These are phyloP conservation scores for Orestias chungarensis DNA, from an alignment of 2,797 vertebrate species.

Conservation along the genomic window DNA sequence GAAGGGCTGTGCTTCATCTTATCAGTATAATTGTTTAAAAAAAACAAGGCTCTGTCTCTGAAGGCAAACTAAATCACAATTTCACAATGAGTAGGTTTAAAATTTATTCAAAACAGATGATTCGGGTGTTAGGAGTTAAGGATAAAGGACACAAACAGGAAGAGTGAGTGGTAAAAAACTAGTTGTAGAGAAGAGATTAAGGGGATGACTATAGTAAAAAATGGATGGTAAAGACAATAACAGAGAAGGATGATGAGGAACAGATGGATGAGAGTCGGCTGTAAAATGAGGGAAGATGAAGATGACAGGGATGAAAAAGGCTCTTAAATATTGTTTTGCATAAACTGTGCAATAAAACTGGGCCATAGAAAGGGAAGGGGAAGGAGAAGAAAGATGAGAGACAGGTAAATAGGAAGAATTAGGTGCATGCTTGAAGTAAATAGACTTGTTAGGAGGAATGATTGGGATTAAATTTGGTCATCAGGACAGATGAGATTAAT, in stretches of 20 bases:
- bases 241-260: not conserved
- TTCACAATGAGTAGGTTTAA: not conserved
- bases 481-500: too few relatives aligned
- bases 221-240: not conserved
- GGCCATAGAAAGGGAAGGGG: not conserved
- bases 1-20: not conserved
- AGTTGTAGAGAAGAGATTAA: not conserved
- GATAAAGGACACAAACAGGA: not conserved
- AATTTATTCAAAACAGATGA: not conserved
- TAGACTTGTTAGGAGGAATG: not conserved
- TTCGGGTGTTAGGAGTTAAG: not conserved
- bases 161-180: not conserved
- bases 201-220: not conserved
- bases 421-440: not conserved
- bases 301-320: not conserved
- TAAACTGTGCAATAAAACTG: not conserved
- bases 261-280: not conserved
- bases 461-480: not conserved
- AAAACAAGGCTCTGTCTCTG: not conserved
- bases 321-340: not conserved
- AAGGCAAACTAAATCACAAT: not conserved
- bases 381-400: not conserved
- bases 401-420: not conserved
- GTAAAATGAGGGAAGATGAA: not conserved
- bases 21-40: not conserved